phyloP scores from a whole-genome alignment of 2,888 invertebrate species.

The Pteria penguin region DNA sequence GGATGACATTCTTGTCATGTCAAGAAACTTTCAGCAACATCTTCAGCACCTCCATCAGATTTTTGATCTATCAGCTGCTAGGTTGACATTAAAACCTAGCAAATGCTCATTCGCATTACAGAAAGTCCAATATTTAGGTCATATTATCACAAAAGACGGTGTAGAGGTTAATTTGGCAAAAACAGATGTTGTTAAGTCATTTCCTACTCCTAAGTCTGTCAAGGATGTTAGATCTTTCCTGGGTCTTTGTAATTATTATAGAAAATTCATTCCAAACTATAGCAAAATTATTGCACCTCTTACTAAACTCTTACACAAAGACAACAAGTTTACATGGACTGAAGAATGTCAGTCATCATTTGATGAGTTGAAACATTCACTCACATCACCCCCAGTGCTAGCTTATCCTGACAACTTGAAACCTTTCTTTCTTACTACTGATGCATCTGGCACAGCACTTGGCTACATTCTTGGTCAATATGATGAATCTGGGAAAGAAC shows the following conservation, averaged over 20 bases:
- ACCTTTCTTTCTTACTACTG: slow-evolving; percentile 15
- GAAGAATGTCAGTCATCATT: slow-evolving; percentile 28
- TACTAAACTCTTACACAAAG: slow-evolving; percentile 33
- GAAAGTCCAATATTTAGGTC: slow-evolving; percentile 44
- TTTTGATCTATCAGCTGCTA: slow-evolving; percentile 33
- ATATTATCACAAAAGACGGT: slow-evolving; percentile 42
- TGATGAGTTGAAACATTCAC: slow-evolving; percentile 9
- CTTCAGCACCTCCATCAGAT: slow-evolving; percentile 37
- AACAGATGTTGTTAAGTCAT: slow-evolving; percentile 26
- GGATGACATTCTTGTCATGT: slow-evolving; percentile 46
- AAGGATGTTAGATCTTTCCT: slow-evolving; percentile 15
- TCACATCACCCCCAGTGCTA: slow-evolving; percentile 22
- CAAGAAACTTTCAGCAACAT: slow-evolving; percentile 34
- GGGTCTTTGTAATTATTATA: slow-evolving; percentile 41
- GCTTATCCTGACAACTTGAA: slow-evolving; percentile 15
- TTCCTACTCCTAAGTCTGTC: slow-evolving; percentile 25
- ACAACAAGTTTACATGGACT: slow-evolving; percentile 36
- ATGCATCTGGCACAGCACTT: slow-evolving; percentile 38
- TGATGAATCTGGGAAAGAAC: slow-evolving; percentile 43
- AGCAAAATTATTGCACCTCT: slow-evolving; percentile 36
- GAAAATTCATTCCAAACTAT: slow-evolving; percentile 38
- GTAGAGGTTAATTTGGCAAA: slow-evolving; percentile 32
- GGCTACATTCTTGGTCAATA: slow-evolving; percentile 49
- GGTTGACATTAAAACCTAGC: slow-evolving; percentile 39
- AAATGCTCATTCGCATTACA: slow-evolving; percentile 41